These are phyloP conservation scores for Rhinichthys klamathensis DNA, from an alignment of 2,113 vertebrate genomes.

Conservation along the genomic window DNA sequence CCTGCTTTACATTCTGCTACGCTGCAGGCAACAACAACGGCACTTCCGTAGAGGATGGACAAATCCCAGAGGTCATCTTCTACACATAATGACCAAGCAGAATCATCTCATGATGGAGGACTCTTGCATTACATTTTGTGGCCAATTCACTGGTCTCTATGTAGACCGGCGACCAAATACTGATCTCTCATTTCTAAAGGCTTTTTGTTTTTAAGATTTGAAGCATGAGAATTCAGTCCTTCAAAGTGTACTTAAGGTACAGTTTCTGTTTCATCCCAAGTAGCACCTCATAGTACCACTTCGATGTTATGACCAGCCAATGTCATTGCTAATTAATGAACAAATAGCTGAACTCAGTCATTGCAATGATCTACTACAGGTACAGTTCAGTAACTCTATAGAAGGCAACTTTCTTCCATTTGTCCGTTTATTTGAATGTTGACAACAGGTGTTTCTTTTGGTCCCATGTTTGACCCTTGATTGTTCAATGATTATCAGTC, in stretches of 20 bases:
- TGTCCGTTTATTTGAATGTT: conserved; percentile 21
- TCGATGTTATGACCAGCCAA: conserved; percentile 22
- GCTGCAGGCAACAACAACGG: conserved; percentile 91
- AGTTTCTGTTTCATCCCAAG: conserved; percentile 42
- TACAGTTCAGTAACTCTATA: background rate
- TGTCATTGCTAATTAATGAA: conserved; percentile 27
- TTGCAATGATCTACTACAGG: conserved; percentile 25
- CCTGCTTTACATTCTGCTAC: conserved; percentile 90
- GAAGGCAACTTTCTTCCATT: background rate
- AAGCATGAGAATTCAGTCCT: conserved; percentile 47
- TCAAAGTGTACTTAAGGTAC: conserved; percentile 43
- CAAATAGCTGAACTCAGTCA: background rate
- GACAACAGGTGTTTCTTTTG: conserved; percentile 4
- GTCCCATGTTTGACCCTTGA: conserved; percentile 40
- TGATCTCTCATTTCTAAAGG: conserved; percentile 33
- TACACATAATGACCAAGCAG: conserved; percentile 81
- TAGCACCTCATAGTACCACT: conserved; percentile 50
- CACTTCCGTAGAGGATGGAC: conserved; percentile 89
- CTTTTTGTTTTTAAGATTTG: conserved; percentile 24
- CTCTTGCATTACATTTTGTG: conserved; percentile 61
- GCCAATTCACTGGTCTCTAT: conserved; percentile 39
- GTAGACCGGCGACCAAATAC: conserved; percentile 50
- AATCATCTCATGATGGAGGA: conserved; percentile 16
- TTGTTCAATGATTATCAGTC: conserved; percentile 37
- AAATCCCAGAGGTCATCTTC: conserved; percentile 91